A percentile compares a stretch with the other conserved stretches of the same genome.
phyloP scores from a whole-genome alignment of 1,140 invertebrate genomes.

The Hycleus phaleratus region DNA sequence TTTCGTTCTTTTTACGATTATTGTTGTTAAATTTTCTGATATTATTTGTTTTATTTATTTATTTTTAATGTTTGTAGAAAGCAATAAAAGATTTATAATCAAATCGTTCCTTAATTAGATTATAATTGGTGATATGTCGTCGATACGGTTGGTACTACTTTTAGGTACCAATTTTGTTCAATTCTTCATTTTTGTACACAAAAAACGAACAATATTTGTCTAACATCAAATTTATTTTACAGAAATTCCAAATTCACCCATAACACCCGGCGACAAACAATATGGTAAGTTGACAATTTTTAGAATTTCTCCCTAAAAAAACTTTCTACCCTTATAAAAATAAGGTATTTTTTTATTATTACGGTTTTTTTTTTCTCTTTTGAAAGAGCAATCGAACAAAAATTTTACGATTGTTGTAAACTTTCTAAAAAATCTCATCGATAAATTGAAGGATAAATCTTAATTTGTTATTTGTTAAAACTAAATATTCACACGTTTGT shows the following conservation, averaged over 20 bases:
- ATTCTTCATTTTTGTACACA: too few species aligned
- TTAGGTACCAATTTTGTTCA: background rate
- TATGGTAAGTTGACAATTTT: slow-evolving; percentile 22
- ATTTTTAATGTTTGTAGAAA: slow-evolving; percentile 9
- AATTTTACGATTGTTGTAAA: background rate
- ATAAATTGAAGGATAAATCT: too few species aligned
- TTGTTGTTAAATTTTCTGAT: too few species aligned
- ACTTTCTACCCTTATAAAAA: background rate
- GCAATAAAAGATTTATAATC: slow-evolving; percentile 3
- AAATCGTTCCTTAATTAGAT: slow-evolving; percentile 19
- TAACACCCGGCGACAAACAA: slow-evolving; percentile 21
- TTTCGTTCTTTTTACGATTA: too few species aligned
- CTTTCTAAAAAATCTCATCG: background rate
- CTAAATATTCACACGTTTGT: slow-evolving; percentile 15
- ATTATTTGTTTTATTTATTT: too few species aligned
- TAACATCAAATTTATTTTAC: slow-evolving; percentile 16
- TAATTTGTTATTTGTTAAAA: background rate
- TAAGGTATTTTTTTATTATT: too few species aligned
- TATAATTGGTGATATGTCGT: slow-evolving; percentile 19
- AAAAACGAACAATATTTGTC: background rate
- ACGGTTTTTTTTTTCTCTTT: background rate
- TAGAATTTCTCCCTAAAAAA: background rate
- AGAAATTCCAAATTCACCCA: slow-evolving; percentile 25
- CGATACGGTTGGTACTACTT: slow-evolving; percentile 4
- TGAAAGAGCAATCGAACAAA: background rate